Base-by-base conservation (phyloP, 2,113 vertebrate genomes). In the Podarcis cretensis region DNA sequence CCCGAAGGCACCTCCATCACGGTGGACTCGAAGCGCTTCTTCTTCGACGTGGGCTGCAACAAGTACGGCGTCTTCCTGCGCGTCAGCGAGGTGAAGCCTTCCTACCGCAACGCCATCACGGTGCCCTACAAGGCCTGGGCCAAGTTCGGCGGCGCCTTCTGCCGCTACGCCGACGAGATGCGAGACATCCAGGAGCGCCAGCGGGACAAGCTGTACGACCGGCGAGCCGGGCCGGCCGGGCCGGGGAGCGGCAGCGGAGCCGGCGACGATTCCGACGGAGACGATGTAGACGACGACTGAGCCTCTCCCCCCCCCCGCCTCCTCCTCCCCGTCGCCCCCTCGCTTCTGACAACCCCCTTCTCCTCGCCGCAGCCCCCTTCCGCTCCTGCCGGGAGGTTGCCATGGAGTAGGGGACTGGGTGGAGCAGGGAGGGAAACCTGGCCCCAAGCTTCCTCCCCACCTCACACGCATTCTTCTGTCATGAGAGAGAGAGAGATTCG, bases 61-160 rank as follows among this genome's bases (percentile, higher is more conserved):
- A 99, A 99, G 93, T 99, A 99, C 95, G 98, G 98, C 2, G 98
- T 99, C 94, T 99, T 99, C 90, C 96, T 99, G 96, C 97, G 98
- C 6, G 98, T 99, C 83, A 99, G 98, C 95, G 98, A 99, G 96
- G 98, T 99, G 93, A 99, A 99, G 96, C 98, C 98, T 59, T 98
- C 98, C 94, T 99, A 99, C 97, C 97, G 98, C 96, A 99, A 99
- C 97, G 98, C 98, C 94, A 99, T 99, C 97, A 99, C 98, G 74
- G 98, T 99, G 65, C 99, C 99, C 1, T 98, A 98, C 94, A 99
- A 99, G 94, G 99, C 98, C 93, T 99, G 99, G 99, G 95, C 98
- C 95, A 99, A 99, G 92, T 99, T 99, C 92, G 99, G 99, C 7
- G 98, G 98, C 1, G 98, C 99, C 3, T 99, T 99, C 96, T 96